These are phyloP conservation scores for Heliconius hortense DNA, from an alignment of 2,888 invertebrate genomes.

Conservation along the genomic window DNA sequence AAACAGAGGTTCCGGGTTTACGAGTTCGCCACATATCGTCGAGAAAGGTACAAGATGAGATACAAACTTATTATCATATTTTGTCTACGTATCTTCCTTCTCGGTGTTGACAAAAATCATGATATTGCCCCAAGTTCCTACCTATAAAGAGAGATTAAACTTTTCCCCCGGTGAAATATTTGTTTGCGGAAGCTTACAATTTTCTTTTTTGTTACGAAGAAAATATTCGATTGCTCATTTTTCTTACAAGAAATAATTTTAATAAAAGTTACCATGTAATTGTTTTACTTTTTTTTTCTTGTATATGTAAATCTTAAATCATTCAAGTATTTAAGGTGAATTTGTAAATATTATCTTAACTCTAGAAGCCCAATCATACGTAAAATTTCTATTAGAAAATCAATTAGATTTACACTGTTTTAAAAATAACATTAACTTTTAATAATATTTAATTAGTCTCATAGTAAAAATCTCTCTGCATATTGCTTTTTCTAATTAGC, in stretches of 20 bases:
- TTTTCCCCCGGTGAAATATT: slow-evolving; percentile 25
- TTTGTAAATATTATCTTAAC: not conserved
- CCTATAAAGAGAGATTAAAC: slow-evolving; percentile 17
- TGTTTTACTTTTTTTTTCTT: not conserved
- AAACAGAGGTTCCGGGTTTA: slow-evolving; percentile 15
- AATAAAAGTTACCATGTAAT: not conserved
- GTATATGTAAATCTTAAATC: not conserved
- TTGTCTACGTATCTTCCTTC: slow-evolving; percentile 12
- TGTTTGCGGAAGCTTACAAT: slow-evolving; percentile 24
- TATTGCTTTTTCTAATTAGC: too few relatives aligned
- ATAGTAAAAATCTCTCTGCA: too few relatives aligned
- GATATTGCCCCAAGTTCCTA: not conserved
- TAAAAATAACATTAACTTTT: too few relatives aligned
- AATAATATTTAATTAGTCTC: too few relatives aligned
- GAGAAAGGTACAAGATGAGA: slow-evolving; percentile 6
- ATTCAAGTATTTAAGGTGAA: not conserved
- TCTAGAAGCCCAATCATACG: too few relatives aligned
- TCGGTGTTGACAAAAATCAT: slow-evolving; percentile 21
- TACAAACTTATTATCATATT: slow-evolving; percentile 27
- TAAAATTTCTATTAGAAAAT: too few relatives aligned
- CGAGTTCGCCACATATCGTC: not conserved
- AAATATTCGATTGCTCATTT: slow-evolving; percentile 18
- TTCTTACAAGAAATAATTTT: not conserved
- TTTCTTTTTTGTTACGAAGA: slow-evolving; percentile 15
- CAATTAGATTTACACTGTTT: too few relatives aligned